Percentiles rank a stretch among this genome's conserved stretches.
These are phyloP conservation scores for Nothocercus julius DNA, from an alignment of 2,113 vertebrate species.

Conservation along the genomic window DNA sequence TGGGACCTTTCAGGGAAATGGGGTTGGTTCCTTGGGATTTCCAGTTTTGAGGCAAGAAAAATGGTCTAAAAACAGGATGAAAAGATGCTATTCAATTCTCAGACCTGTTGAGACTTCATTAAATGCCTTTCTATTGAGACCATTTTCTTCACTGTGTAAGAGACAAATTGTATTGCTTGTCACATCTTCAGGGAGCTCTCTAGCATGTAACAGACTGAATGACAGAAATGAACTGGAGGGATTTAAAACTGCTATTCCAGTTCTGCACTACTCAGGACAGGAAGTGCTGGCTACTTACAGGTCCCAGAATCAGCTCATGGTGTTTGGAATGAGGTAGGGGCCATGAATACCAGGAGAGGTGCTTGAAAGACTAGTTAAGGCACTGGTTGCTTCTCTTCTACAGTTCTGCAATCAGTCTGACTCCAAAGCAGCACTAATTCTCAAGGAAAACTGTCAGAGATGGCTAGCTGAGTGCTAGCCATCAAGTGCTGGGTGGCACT, in stretches of 20 bases:
- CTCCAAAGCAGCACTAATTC: neutral
- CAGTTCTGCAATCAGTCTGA: neutral
- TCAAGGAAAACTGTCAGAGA: neutral
- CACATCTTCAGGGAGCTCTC: neutral
- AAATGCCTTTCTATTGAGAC: neutral
- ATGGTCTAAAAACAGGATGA: neutral
- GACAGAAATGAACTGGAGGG: neutral
- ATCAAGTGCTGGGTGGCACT: neutral
- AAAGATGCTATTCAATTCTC: neutral
- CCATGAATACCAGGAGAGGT: neutral
- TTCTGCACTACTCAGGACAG: neutral
- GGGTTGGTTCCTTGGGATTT: neutral
- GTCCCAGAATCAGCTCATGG: neutral
- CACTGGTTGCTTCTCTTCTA: neutral
- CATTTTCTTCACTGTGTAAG: neutral
- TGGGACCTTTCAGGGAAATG: neutral
- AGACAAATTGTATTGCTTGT: neutral
- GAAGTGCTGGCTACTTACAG: neutral
- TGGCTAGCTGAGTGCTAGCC: neutral
- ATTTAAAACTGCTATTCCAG: neutral
- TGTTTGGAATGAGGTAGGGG: neutral
- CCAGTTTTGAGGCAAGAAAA: neutral
- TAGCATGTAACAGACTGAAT: neutral
- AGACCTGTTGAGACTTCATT: neutral
- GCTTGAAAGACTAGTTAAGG: neutral